phyloP scores from a whole-genome alignment of 2,113 vertebrate species.

The Montifringilla adamsi region DNA sequence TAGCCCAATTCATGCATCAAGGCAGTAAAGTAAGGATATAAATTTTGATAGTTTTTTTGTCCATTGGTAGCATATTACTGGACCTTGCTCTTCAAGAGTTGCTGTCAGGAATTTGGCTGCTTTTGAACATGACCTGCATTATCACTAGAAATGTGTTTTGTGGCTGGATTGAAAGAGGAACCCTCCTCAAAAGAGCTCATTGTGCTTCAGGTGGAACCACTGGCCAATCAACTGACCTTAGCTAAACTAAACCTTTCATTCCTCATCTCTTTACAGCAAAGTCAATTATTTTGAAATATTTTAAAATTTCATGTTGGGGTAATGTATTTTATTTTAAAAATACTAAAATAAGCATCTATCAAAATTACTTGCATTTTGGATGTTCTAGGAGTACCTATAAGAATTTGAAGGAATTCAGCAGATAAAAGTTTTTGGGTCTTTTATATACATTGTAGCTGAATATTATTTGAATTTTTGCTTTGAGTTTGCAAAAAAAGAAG shows the following conservation, averaged over 20 bases:
- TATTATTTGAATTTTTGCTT: background rate
- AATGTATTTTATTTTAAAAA: background rate
- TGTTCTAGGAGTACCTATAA: background rate
- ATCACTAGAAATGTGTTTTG: background rate
- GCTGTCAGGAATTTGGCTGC: background rate
- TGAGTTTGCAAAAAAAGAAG: background rate
- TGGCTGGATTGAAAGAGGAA: background rate
- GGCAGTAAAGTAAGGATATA: background rate
- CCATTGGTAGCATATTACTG: background rate
- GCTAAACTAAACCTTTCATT: background rate
- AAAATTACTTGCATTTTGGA: background rate
- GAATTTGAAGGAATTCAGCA: background rate
- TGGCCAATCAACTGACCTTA: background rate
- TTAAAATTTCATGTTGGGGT: background rate
- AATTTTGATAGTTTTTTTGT: background rate
- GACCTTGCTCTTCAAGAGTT: background rate
- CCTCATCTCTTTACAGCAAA: background rate
- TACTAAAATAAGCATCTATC: background rate
- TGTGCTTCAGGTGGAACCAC: background rate
- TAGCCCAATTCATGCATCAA: fast-evolving
- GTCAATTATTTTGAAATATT: background rate
- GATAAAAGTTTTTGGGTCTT: background rate
- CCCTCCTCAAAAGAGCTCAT: background rate
- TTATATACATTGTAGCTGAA: background rate
- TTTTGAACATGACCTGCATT: background rate